Evolutionary conservation across 1,140 invertebrate genomes (phyloP).

Genomic region (Arctopsyche grandis): DNA sequence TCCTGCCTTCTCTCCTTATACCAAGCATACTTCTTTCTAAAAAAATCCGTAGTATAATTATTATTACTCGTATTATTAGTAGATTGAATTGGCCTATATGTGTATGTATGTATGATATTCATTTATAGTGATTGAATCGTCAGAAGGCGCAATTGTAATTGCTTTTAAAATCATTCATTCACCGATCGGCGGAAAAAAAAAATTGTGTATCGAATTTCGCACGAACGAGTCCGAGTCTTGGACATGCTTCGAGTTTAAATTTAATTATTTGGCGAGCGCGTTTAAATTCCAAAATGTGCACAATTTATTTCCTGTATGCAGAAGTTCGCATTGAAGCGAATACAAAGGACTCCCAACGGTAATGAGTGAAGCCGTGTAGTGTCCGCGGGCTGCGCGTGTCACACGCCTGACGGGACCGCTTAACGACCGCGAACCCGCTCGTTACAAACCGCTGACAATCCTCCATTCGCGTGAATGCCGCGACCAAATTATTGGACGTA

Average conservation of each 20-base stretch:
- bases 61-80: too few species aligned
- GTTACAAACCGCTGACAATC: not conserved
- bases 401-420: not conserved
- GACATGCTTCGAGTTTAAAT: not conserved
- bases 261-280: not conserved
- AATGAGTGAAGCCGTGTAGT: conserved; percentile 6
- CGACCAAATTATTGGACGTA: not conserved
- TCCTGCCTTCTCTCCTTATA: too few species aligned
- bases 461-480: too few species aligned
- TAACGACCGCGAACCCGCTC: not conserved
- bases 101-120: too few species aligned
- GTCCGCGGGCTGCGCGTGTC: conserved; percentile 7
- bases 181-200: not conserved
- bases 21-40: too few species aligned
- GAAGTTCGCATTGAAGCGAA: not conserved
- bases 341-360: not conserved
- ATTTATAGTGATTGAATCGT: too few species aligned
- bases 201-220: not conserved
- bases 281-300: not conserved
- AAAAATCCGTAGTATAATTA: too few species aligned
- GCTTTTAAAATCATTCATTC: too few species aligned
- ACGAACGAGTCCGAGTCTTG: not conserved
- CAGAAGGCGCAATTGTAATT: too few species aligned
- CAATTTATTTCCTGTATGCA: not conserved
- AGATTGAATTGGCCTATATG: too few species aligned